Base-by-base conservation (phyloP, 2,113 vertebrate genomes). In the Amblyornis subalaris region DNA sequence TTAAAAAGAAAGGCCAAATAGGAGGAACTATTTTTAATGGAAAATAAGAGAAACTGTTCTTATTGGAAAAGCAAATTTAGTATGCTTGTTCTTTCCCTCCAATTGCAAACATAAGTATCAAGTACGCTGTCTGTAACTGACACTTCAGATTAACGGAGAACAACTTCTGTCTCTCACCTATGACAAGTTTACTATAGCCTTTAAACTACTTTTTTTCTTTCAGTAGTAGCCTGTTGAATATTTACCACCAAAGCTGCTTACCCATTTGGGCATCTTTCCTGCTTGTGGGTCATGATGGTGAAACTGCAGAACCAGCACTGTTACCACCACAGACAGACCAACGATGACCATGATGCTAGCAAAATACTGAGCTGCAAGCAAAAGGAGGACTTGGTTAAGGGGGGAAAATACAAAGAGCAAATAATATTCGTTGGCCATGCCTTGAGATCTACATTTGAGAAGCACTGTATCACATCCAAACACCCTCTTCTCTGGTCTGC, bases 341-440 rank as follows among this genome's bases (percentile, higher is more conserved):
- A 99, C 98, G 5, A 99, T 99, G 96, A 99, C 98, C 98, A 99
- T 99, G 85, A 99, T 99, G 91, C 98, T 99, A 19, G 99, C 98
- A 8, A 99, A 99, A 97, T 99, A 99, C 92, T 99, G 99, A 95
- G 98, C 99, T 99, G 95, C 14, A 89, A 91, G 21, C 40, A 72
- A 92, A 88, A 89, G 9, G 6, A 83, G 24, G 3, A 66, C 7
- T 40, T 86, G 29, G 18, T 95, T 74, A 95, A 48, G 10, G 4
- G 9, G 6, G 1, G 3, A 2, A 50, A 47, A 82, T 55, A 4
- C 14, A 61, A 73, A 77, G 25, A 50, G 3, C 14, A 71, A 26
- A 44, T 51, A 75, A 48, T 33, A 74, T 62, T 83, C 13, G 14
- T 67, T 79, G 28, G 4, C 12, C 8, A 5, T 38, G 16, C 15